Conservation (phyloP, 2,113 vertebrate species). For the Taxidea taxus region DNA sequence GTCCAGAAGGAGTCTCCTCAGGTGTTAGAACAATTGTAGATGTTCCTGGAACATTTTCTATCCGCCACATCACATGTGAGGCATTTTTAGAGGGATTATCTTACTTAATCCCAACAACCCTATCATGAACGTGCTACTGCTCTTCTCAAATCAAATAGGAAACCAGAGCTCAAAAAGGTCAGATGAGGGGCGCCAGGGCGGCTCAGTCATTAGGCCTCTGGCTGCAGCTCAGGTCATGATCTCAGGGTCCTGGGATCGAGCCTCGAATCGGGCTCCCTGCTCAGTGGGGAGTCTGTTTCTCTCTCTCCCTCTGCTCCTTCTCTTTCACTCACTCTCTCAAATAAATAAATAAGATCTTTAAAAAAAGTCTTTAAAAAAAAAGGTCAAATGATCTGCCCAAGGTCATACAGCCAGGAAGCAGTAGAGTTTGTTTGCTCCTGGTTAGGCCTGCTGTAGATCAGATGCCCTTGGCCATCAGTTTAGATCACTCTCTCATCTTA, state of each 20-base stretch:
- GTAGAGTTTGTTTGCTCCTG: neutral
- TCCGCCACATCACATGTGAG: neutral
- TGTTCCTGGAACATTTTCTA: neutral
- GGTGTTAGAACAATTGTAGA: too few species aligned
- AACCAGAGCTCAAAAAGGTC: neutral
- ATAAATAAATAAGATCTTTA: neutral
- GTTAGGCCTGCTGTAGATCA: neutral
- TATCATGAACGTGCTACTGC: accelerated
- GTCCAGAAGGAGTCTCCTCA: neutral
- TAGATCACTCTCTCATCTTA: too few species aligned
- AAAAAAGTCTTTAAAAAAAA: neutral
- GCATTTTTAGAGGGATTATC: neutral
- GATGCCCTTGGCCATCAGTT: accelerated
- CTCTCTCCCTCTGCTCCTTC: neutral
- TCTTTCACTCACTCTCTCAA: neutral
- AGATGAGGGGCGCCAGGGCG: neutral
- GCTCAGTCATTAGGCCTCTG: neutral
- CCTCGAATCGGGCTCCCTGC: neutral
- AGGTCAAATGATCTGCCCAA: neutral
- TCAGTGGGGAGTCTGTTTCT: neutral
- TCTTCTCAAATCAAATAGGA: neutral
- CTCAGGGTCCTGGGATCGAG: neutral
- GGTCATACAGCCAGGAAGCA: neutral
- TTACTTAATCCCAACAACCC: neutral
- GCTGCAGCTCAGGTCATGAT: neutral